Evolutionary conservation across 2,888 invertebrate genomes (phyloP), one percentile per base, ranked within the genome.

Genomic region (Microctonus hyperodae): DNA sequence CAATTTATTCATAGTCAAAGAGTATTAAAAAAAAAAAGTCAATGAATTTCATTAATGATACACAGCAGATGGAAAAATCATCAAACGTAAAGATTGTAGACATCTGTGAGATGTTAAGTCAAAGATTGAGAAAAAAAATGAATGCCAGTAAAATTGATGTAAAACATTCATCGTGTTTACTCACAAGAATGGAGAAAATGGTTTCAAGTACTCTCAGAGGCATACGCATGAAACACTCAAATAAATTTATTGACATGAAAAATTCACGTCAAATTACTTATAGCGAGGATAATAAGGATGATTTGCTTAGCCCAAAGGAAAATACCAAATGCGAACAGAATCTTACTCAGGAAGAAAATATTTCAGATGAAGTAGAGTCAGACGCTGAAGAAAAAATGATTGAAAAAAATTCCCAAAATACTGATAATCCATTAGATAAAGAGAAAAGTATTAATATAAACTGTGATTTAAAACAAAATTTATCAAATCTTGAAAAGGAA

Each of bases 21-120:
- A n/a, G n/a, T n/a, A n/a, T n/a, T n/a, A 33, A 55, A 22, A 61
- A 22, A 78, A 74, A 48, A 77, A 68, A 37, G 74, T 57, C 9
- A 16, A 31, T 16, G 22, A 51, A 53, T 22, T 25, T 6, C 16
- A 1, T 16, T 2, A 13, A 20, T 16, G n/a, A 35, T 35, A n/a
- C n/a, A n/a, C n/a, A n/a, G n/a, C n/a, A n/a, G n/a, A n/a, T n/a
- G n/a, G n/a, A n/a, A n/a, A n/a, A n/a, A n/a, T n/a, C n/a, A n/a
- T n/a, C n/a, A n/a, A n/a, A n/a, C n/a, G 23, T 53, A 59, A 59
- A 40, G 37, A n/a, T 22, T 10, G 35, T 35, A 2, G 20, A 35
- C 6, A 16, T 23, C 9, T 11, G n/a, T n/a, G 37, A 53, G 23
- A 25, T 20, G 10, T 40, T 62, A 25, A 10, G 50, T 3, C 57